These are phyloP conservation scores for Atta texana DNA, from an alignment of 1,140 invertebrate species.

Conservation along the genomic window DNA sequence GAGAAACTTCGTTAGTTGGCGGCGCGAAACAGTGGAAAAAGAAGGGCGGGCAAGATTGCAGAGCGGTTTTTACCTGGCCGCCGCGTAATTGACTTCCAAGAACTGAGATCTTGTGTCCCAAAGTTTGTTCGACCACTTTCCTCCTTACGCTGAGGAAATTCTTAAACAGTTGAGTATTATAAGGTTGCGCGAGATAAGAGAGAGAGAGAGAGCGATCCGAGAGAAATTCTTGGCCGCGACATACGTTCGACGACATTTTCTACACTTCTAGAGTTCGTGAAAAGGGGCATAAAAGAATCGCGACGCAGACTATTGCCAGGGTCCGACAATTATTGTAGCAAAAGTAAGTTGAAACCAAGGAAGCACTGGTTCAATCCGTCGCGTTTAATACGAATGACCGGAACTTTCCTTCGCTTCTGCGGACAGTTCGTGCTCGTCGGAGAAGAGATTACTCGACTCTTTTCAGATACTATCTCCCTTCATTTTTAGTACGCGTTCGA, in stretches of 20 bases:
- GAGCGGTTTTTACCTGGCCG: slow-evolving; percentile 55
- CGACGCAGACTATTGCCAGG: background rate
- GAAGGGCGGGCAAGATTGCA: slow-evolving; percentile 4
- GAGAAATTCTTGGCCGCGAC: slow-evolving; percentile 5
- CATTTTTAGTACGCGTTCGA: background rate
- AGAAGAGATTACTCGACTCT: background rate
- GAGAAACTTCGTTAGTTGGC: slow-evolving; percentile 50
- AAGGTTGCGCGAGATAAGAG: slow-evolving; percentile 46
- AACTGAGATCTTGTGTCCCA: slow-evolving; percentile 66
- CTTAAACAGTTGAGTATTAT: slow-evolving; percentile 66
- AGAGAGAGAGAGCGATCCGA: background rate
- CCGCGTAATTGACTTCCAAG: slow-evolving; percentile 69
- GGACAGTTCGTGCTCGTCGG: background rate
- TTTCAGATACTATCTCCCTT: background rate
- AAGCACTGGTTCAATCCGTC: slow-evolving; percentile 3
- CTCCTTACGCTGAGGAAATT: slow-evolving; percentile 27
- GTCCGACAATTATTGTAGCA: slow-evolving; percentile 1
- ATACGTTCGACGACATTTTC: slow-evolving; percentile 6
- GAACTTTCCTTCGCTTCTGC: slow-evolving; percentile 2
- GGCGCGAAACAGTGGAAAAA: slow-evolving; percentile 52
- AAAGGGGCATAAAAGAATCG: background rate
- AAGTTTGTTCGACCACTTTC: slow-evolving; percentile 55
- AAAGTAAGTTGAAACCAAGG: background rate
- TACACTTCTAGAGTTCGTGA: background rate
- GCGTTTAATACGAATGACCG: slow-evolving; percentile 17